A percentile compares a stretch with the other conserved stretches of the same genome.
Conservation (phyloP, 1,140 invertebrate genomes). For the Oryzaephilus surinamensis region DNA sequence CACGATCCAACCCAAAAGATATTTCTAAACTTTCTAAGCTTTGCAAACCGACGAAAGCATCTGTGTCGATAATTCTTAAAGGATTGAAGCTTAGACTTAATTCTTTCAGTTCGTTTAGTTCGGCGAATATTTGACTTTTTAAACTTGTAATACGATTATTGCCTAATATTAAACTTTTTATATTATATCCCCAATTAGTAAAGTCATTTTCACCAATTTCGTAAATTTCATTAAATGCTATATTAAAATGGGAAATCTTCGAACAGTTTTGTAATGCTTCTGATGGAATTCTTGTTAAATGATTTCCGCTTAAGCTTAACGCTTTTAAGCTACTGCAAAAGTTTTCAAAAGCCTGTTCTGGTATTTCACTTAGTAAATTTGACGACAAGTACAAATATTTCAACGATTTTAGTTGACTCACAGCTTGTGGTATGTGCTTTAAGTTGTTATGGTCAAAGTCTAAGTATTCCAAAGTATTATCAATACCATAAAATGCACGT, state of each 20-base stretch:
- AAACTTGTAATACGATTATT: constrained; percentile 75
- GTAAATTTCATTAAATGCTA: constrained; percentile 76
- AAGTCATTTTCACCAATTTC: constrained; percentile 66
- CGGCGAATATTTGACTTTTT: constrained; percentile 58
- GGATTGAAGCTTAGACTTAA: constrained; percentile 83
- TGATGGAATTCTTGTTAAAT: constrained; percentile 58
- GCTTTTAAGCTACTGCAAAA: constrained; percentile 56
- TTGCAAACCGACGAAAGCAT: constrained; percentile 62
- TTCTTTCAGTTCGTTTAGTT: constrained; percentile 62
- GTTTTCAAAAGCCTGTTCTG: constrained; percentile 43
- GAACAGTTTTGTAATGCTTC: constrained; percentile 55
- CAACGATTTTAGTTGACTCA: constrained; percentile 53
- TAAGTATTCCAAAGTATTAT: constrained; percentile 64
- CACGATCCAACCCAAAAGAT: constrained; percentile 71
- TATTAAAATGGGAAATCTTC: constrained; percentile 68
- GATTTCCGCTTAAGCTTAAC: constrained; percentile 71
- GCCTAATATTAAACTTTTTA: constrained; percentile 72
- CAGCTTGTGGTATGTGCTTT: constrained; percentile 51
- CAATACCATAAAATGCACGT: constrained; percentile 58
- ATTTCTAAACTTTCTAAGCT: constrained; percentile 74
- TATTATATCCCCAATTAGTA: constrained; percentile 61
- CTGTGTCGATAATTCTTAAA: constrained; percentile 61
- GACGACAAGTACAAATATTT: constrained; percentile 75
- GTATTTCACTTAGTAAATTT: constrained; percentile 56
- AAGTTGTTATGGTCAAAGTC: constrained; percentile 75